phyloP scores from a whole-genome alignment of 1,140 invertebrate genomes.

The Daktulosphaira vitifoliae region DNA sequence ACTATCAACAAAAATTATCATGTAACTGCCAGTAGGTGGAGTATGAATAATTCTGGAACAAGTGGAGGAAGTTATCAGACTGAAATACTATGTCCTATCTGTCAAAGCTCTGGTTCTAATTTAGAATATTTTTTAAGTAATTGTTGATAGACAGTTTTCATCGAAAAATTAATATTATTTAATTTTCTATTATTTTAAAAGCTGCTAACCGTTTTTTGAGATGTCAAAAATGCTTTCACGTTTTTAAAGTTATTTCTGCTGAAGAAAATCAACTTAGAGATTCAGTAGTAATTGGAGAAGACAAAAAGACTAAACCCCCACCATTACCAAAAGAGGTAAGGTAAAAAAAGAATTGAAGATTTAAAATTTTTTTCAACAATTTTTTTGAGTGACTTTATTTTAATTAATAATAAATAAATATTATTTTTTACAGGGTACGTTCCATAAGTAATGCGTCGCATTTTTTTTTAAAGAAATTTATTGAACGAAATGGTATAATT shows the following conservation, averaged over 20 bases:
- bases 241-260: conserved; percentile 23
- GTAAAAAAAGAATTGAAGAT: too few species aligned
- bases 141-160: too few species aligned
- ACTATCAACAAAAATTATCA: conserved; percentile 11
- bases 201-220: conserved; percentile 19
- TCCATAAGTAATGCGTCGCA: too few species aligned
- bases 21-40: background rate
- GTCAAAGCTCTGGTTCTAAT: background rate
- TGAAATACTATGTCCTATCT: conserved; percentile 13
- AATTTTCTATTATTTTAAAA: too few species aligned
- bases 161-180: too few species aligned
- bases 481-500: too few species aligned
- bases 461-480: too few species aligned
- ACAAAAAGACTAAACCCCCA: conserved; percentile 10
- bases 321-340: conserved; percentile 20
- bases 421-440: too few species aligned
- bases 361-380: too few species aligned
- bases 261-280: conserved; percentile 17
- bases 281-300: background rate
- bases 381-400: too few species aligned
- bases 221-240: conserved; percentile 24
- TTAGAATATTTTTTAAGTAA: conserved; percentile 24
- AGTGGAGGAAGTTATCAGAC: background rate
- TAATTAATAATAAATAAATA: too few species aligned
- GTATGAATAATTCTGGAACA: background rate